Base-by-base conservation (phyloP, 2,888 invertebrate genomes). In the Sinotaia quadrata region DNA sequence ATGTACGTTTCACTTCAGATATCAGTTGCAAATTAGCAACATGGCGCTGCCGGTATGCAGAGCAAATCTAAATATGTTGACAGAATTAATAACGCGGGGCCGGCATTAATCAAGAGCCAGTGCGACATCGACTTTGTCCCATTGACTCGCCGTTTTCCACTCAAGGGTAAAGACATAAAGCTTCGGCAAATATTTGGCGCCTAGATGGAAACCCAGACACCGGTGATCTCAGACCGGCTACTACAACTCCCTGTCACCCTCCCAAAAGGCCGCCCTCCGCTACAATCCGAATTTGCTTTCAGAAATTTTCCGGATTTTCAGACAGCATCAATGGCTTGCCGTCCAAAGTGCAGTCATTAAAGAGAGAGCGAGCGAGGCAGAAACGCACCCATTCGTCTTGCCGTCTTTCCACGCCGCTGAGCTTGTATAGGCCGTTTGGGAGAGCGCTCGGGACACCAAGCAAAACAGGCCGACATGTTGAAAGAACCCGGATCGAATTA, bases 281-380 rank as follows among this genome's bases (percentile, higher is more conserved):
- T 54, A 65, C 65, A 65, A 72, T 62, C 68, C 69, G 72, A 69
- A 66, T 72, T 72, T 68, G 72, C 72, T 72, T 72, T 72, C 72
- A 72, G 60, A 36, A 57, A 57, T 72, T 72, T 72, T 72, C 72
- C 72, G 72, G 66, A 60, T 58, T 62, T 62, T 56, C 72, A 67
- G 62, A n/a, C 69, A 58, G 52, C 57, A 37, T 69, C 69, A 72
- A 72, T 62, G 69, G 27, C 52, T 37, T 49, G 57, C 34, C 62
- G 49, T 58, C 52, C 37, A 58, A 65, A 65, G 56, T 65, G 65
- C 65, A 65, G 65, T 65, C 65, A 65, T 65, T 65, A 65, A 65
- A 65, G 36, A 52, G 56, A 37, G 65, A 31, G 54, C 56, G 65
- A 44, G 54, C 54, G 56, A 65, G 65, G 65, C 56, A 56, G 65